Base-by-base conservation (phyloP, 2,797 vertebrate genomes). In the Sebastes itinus region DNA sequence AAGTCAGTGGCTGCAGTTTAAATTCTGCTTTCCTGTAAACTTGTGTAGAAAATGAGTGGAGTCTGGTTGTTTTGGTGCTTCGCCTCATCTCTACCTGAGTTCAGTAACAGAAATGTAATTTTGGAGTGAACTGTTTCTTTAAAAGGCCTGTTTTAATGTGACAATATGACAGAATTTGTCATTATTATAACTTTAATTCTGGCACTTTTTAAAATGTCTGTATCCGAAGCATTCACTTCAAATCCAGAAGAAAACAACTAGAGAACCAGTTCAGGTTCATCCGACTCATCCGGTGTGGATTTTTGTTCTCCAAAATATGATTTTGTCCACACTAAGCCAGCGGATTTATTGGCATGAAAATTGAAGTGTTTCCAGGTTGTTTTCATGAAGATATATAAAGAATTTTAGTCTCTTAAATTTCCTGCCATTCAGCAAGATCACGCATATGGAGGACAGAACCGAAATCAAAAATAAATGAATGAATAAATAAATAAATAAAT, bases 11-110 rank as follows among this genome's bases (percentile, higher is more conserved):
- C 49, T 63, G 58, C 30, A 6, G 61, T 55, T 75, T 58, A 3
- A 46, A 60, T 12, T 49, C 20, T 2, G 25, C 12, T 63, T 23
- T 61, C 2, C 28, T 65, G 18, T 70, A 35, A 73, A 72, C 35
- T n/a, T 0, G 0, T 7, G 35, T 28, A 54, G 46, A 28, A 66
- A 49, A 52, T 20, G 22, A 56, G 2, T 38, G 78, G 60, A 74
- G 74, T 77, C 64, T 81, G 78, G 74, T 68, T 30, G 60, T n/a
- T 35, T 20, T 38, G 38, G 5, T 12, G 52, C 32, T 35, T 42
- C 7, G 12, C 60, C 32, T 62, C 27, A 3, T 35, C 61, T 18
- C 7, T 18, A 6, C 35, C 61, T 35, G 61, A 62, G 61, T n/a
- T 35, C n/a, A 22, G 27, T 23, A 3, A 22, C 56, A 20, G 28